These are phyloP conservation scores for Lagothrix lagotricha DNA, from an alignment of 2,797 vertebrate species.

Conservation along the genomic window DNA sequence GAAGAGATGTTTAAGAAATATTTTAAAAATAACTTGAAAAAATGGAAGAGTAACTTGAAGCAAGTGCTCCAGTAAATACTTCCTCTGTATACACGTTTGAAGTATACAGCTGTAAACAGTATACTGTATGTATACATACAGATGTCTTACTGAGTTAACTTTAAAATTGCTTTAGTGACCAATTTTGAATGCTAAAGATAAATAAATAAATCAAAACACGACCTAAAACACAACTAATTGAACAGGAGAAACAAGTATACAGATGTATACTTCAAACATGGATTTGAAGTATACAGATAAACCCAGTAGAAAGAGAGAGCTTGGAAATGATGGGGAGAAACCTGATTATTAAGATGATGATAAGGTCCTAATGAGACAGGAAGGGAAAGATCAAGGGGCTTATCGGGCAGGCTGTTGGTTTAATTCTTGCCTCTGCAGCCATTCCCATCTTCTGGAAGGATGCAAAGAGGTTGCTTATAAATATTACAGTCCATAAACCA, in stretches of 20 bases:
- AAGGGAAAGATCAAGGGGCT: background rate
- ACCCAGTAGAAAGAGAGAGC: background rate
- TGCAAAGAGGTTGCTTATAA: background rate
- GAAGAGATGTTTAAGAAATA: background rate
- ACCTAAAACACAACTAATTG: background rate
- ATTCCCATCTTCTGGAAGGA: background rate
- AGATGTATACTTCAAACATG: background rate
- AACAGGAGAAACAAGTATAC: background rate
- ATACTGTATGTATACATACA: no score
- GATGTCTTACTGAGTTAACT: slow-evolving; percentile 38
- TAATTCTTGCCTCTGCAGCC: background rate
- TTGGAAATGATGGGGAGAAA: background rate
- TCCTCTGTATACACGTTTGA: background rate
- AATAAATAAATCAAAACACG: background rate
- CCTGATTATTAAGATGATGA: background rate
- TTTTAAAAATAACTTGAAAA: background rate
- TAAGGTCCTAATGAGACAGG: background rate
- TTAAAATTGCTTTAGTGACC: slow-evolving; percentile 54
- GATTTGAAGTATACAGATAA: background rate
- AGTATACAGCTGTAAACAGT: background rate
- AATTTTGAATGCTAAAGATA: background rate
- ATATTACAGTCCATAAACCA: background rate
- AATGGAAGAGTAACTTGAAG: background rate
- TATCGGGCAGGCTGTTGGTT: background rate
- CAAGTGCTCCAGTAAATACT: background rate